These are phyloP conservation scores for Trichonephila clavata DNA, from an alignment of 1,140 invertebrate genomes.

Conservation along the genomic window DNA sequence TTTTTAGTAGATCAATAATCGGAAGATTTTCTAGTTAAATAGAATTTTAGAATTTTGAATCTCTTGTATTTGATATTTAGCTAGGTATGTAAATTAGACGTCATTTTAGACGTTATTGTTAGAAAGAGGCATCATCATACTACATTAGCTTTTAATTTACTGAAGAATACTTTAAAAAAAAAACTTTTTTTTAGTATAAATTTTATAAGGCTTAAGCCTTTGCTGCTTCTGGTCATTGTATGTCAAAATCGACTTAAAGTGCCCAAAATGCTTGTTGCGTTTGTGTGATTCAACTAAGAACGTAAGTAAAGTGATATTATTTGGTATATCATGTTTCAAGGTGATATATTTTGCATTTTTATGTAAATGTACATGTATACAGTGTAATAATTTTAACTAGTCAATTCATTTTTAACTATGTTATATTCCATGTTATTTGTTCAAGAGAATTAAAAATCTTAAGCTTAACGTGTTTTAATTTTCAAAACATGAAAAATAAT, in stretches of 20 bases:
- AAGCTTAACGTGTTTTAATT: not conserved
- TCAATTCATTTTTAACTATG: not conserved
- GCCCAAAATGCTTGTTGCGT: constrained; percentile 23
- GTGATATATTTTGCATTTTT: constrained; percentile 59
- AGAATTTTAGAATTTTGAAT: not conserved
- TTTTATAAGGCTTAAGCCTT: not conserved
- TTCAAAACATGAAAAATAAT: not conserved
- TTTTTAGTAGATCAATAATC: not conserved
- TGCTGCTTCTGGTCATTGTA: constrained; percentile 22
- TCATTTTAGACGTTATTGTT: not conserved
- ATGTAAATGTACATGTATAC: constrained; percentile 2
- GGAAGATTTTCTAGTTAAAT: not conserved
- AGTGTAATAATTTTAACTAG: constrained; percentile 28
- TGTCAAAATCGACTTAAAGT: not conserved
- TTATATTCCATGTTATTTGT: not conserved
- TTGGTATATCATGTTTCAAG: constrained; percentile 23
- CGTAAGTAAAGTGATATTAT: constrained; percentile 12
- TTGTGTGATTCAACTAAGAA: constrained; percentile 19
- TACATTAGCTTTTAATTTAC: constrained; percentile 11
- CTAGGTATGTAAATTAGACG: not conserved
- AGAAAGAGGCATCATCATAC: not conserved
- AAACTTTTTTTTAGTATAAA: not conserved
- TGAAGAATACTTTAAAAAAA: not conserved
- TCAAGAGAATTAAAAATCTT: not conserved
- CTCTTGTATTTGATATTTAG: constrained; percentile 8